phyloP scores from a whole-genome alignment of 2,113 vertebrate genomes.

The Hirundichthys speculiger region DNA sequence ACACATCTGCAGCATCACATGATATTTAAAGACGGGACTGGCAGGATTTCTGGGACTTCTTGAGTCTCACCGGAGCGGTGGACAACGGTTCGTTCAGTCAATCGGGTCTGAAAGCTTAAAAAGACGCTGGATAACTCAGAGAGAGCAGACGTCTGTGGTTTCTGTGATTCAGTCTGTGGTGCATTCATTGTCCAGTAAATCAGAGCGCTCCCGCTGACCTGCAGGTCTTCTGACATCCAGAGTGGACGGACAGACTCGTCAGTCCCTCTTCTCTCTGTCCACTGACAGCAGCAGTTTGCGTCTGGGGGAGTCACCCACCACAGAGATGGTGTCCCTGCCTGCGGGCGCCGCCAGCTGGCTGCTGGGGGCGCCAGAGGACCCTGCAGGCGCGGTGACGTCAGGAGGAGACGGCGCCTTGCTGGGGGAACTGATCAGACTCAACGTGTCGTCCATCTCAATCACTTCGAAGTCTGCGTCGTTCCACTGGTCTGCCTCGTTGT shows the following conservation, averaged over 20 bases:
- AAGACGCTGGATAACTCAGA: no score
- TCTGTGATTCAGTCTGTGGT: no score
- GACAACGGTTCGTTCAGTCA: no score
- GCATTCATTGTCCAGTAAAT: no score
- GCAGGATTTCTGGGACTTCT: no score
- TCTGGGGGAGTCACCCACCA: constrained; percentile 59
- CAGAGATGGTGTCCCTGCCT: constrained; percentile 2
- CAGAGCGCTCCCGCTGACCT: no score
- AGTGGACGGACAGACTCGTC: constrained; percentile 8
- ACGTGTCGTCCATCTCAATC: constrained; percentile 87
- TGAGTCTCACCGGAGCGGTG: background rate
- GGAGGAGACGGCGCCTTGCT: constrained; percentile 10
- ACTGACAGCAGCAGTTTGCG: constrained; percentile 57
- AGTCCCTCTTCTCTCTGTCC: constrained; percentile 82
- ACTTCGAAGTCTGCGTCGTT: constrained; percentile 90
- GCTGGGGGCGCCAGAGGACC: no score
- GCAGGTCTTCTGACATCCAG: no score
- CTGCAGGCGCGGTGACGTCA: background rate
- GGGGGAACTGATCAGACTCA: constrained; percentile 69
- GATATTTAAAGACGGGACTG: no score
- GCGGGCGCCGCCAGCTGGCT: background rate
- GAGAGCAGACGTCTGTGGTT: no score
- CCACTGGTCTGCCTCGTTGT: constrained; percentile 79
- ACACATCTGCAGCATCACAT: no score
- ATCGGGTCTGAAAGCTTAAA: no score